These are phyloP conservation scores for Heteropelma amictum DNA, from an alignment of 2,888 invertebrate species.

Conservation along the genomic window DNA sequence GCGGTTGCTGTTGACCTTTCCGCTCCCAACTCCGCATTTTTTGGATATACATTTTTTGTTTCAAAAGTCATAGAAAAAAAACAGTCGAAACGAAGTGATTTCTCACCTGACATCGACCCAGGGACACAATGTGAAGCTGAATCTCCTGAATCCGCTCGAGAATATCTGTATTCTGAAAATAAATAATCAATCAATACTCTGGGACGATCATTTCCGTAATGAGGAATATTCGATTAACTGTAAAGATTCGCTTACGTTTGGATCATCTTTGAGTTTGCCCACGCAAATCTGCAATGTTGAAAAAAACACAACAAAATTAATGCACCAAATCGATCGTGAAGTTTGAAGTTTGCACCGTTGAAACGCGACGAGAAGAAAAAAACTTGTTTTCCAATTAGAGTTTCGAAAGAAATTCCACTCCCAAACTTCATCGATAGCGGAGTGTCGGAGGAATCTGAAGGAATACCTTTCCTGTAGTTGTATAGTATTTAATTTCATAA, in stretches of 20 bases:
- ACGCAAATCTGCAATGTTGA: slow-evolving; percentile 79
- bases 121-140: slow-evolving; percentile 81
- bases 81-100: not conserved
- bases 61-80: not conserved
- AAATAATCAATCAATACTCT: not conserved
- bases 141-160: slow-evolving; percentile 81
- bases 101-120: slow-evolving; percentile 82
- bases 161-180: slow-evolving; percentile 79
- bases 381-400: no score
- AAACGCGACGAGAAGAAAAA: no score
- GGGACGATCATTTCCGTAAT: not conserved
- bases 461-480: no score
- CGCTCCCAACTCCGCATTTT: no score
- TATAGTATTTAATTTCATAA: no score
- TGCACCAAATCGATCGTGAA: not conserved
- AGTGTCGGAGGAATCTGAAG: no score
- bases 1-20: no score
- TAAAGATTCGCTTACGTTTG: slow-evolving; percentile 77
- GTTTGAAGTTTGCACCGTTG: no score
- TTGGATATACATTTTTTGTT: not conserved
- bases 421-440: no score
- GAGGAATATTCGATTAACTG: not conserved
- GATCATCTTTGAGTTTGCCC: slow-evolving; percentile 80
- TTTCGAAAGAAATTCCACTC: no score
- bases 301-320: not conserved